phyloP scores from a whole-genome alignment of 2,113 vertebrate species.

The Budorcas taxicolor region DNA sequence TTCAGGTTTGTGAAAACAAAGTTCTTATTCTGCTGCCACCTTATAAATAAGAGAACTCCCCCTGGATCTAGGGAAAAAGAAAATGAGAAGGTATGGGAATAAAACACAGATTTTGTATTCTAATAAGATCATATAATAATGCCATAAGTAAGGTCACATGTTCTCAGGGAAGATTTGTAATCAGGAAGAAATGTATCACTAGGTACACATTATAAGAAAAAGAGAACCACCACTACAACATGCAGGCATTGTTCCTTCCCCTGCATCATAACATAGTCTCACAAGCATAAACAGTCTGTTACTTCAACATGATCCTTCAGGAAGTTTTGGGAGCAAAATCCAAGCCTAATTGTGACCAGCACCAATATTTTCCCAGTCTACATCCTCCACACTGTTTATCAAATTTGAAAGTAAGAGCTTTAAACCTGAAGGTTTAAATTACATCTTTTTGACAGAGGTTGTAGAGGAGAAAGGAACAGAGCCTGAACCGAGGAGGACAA shows the following conservation, averaged over 20 bases:
- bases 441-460: not conserved
- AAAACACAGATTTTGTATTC: not conserved
- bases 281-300: not conserved
- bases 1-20: not conserved
- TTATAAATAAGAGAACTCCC: not conserved
- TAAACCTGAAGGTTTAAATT: not conserved
- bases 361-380: not conserved
- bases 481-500: not conserved
- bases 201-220: not conserved
- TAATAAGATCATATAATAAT: not conserved
- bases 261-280: not conserved
- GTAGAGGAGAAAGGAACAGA: not conserved
- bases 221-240: not conserved
- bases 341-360: not conserved
- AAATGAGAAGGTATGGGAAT: not conserved
- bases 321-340: not conserved
- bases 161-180: not conserved
- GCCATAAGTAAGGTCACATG: not conserved
- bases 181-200: not conserved
- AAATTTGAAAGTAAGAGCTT: not conserved
- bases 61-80: not conserved
- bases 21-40: not conserved
- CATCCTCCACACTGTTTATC: not conserved
- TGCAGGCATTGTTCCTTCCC: not conserved
- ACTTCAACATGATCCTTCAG: not conserved